Evolutionary conservation across 2,113 vertebrate species (phyloP), one percentile per base, ranked within the genome.

Genomic region (Coreoperca whiteheadi): DNA sequence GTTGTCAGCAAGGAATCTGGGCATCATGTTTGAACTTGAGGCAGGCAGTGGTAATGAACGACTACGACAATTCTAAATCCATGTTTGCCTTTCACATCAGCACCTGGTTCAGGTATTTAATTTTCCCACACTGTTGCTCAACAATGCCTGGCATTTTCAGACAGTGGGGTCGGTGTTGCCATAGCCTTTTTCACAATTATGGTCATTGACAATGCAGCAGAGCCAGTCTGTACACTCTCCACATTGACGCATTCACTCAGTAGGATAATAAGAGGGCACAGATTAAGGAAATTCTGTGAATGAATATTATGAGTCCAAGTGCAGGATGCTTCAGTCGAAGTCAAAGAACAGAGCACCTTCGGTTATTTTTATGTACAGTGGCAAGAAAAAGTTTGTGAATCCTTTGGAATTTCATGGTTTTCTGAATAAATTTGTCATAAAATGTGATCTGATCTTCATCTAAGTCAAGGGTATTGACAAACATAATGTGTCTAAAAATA

Each of bases 81-180:
- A 32, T 1, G 12, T 75, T 50, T 80, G 64, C 48, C 0, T 65
- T 64, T 79, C 73, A 76, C 60, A 60, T 74, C 30, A 56, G 32
- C 65, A 83, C 70, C 63, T 80, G 66, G 7, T 53, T 68, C 50
- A 82, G 43, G 75, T 82, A 69, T 68, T 74, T 54, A 0, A 56
- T 89, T 90, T 94, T 92, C 85, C 86, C 90, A 91, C 56, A 79
- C 77, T 82, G 54, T 82, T 86, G 83, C 85, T 82, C 81, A 91
- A 74, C 12, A 5, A 32, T 0, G 15, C 60, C 76, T 64, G 46
- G 10, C 30, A 60, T 60, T 64, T 20, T 64, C 57, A 80, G 39
- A 83, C 69, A 34, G 7, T 18, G 54, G 34, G 30, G 70, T 67
- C 43, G 34, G 67, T 75, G 68, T 63, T 23, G n/a, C 50, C 28